A percentile compares a stretch with the other conserved stretches of the same genome.
Evolutionary conservation across 2,888 invertebrate genomes (phyloP).

Genomic region (Apoda limacodes): DNA sequence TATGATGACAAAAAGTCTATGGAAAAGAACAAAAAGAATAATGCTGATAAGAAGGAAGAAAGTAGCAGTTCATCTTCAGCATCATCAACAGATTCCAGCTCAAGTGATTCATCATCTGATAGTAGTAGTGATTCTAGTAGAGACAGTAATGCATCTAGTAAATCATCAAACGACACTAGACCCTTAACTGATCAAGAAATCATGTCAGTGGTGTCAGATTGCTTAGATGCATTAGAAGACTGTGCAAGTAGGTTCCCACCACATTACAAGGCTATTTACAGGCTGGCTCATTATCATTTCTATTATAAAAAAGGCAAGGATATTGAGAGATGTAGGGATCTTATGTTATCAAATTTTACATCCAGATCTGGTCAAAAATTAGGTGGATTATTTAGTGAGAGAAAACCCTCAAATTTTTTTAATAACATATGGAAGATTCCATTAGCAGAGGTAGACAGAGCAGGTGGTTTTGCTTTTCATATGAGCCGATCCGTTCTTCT

Average conservation of each 20-base stretch:
- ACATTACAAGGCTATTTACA: constrained; percentile 93
- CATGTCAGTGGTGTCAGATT: constrained; percentile 73
- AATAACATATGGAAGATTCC: constrained; percentile 96
- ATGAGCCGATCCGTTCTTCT: constrained; percentile 88
- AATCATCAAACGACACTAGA: constrained; percentile 43
- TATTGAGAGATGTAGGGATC: constrained; percentile 76
- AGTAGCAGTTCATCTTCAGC: constrained; percentile 50
- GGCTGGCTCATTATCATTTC: constrained; percentile 86
- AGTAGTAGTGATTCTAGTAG: constrained; percentile 62
- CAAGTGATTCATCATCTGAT: constrained; percentile 65
- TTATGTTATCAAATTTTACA: constrained; percentile 77
- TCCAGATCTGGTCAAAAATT: constrained; percentile 76
- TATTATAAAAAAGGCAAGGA: constrained; percentile 77
- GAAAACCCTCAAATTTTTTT: constrained; percentile 89
- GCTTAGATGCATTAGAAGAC: constrained; percentile 83
- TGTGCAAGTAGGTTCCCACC: constrained; percentile 89
- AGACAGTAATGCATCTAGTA: constrained; percentile 64
- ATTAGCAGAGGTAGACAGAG: constrained; percentile 88
- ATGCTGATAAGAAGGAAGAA: constrained; percentile 32
- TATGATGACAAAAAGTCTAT: neutral
- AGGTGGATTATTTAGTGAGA: constrained; percentile 86
- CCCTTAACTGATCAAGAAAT: constrained; percentile 64
- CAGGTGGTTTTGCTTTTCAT: constrained; percentile 92
- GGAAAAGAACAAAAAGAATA: constrained; percentile 17
- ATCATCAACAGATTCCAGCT: constrained; percentile 66